These are phyloP conservation scores for Drosophila neotestacea DNA, from an alignment of 2,888 invertebrate species.

Conservation along the genomic window DNA sequence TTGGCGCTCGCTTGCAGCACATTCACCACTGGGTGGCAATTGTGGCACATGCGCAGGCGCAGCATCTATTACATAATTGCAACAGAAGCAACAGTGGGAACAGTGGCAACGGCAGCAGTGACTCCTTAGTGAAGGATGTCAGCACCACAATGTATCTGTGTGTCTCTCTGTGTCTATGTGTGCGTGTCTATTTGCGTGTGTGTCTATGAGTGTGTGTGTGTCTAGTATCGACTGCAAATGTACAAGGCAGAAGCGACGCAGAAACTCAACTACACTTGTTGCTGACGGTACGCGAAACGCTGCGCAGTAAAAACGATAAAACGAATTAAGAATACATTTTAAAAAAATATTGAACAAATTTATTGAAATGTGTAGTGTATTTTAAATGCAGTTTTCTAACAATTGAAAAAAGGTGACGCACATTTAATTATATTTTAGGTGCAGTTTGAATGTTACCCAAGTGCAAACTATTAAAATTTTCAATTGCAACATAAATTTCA, in stretches of 20 bases:
- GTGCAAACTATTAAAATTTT: too few relatives aligned
- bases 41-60: slow-evolving; percentile 71
- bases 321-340: neutral
- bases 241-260: slow-evolving; percentile 47
- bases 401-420: too few relatives aligned
- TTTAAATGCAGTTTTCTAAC: too few relatives aligned
- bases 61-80: slow-evolving; percentile 65
- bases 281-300: slow-evolving; percentile 69
- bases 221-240: slow-evolving; percentile 12
- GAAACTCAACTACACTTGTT: slow-evolving; percentile 82
- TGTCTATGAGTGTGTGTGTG: slow-evolving; percentile 2
- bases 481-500: neutral
- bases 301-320: slow-evolving; percentile 3
- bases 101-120: neutral
- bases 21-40: slow-evolving; percentile 57
- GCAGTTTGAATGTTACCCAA: too few relatives aligned
- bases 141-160: slow-evolving; percentile 27
- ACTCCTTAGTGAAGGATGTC: slow-evolving; percentile 14
- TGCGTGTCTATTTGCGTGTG: slow-evolving; percentile 7
- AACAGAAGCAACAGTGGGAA: slow-evolving; percentile 36
- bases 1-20: slow-evolving; percentile 60
- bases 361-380: too few relatives aligned
- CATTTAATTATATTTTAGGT: too few relatives aligned
- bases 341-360: neutral
- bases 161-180: neutral